phyloP scores from a whole-genome alignment of 2,113 vertebrate species.

The Cyanoderma ruficeps region DNA sequence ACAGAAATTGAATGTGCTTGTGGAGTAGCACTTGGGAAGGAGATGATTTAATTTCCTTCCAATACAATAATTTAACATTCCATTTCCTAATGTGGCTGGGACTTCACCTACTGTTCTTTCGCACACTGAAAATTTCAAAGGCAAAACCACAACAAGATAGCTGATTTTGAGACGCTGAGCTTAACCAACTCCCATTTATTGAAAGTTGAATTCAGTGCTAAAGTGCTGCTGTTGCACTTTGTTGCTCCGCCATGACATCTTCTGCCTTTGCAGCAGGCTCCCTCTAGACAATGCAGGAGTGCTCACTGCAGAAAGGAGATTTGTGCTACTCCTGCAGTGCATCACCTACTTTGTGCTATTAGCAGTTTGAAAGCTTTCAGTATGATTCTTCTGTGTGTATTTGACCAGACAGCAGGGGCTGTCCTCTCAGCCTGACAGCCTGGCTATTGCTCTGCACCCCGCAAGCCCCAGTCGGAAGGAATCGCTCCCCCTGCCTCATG shows the following conservation, averaged over 20 bases:
- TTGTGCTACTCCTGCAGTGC: background rate
- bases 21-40: background rate
- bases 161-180: background rate
- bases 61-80: background rate
- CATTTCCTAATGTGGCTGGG: background rate
- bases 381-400: background rate
- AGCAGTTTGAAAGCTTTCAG: background rate
- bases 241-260: background rate
- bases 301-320: background rate
- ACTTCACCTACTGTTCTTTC: background rate
- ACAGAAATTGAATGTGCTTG: background rate
- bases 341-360: background rate
- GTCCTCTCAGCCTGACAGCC: background rate
- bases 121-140: background rate
- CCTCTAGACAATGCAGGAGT: background rate
- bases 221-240: background rate
- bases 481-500: fast-evolving
- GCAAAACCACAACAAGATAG: background rate
- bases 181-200: background rate
- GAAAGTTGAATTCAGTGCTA: background rate
- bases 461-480: background rate
- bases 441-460: background rate
- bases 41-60: background rate
- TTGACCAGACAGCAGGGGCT: background rate
- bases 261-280: background rate